Evolutionary conservation across 1,140 invertebrate genomes (phyloP), one percentile per base, ranked within the genome.

Genomic region (Drosophila elegans): DNA sequence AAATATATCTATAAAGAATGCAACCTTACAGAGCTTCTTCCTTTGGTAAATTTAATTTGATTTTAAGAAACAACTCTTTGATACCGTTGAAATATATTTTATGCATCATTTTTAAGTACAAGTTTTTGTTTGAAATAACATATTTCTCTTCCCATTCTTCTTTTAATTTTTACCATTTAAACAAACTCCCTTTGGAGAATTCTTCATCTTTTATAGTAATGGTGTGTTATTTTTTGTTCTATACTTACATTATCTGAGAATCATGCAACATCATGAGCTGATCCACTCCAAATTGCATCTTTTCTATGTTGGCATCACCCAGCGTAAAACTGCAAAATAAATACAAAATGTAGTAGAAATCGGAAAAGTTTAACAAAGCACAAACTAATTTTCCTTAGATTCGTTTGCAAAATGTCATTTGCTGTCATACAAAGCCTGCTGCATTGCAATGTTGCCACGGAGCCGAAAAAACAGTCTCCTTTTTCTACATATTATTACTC

Each of bases 241-340:
- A 48, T 34, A 67, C 85, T 75, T 78, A 89, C 84, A 90, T 90
- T 64, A 84, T 90, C 44, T 89, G 84, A 5, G 85, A 90, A 25
- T 89, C 84, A 9, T 89, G 84, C 48, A 89, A 54, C 77, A 80
- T 88, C 73, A 91, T 88, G 25, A 91, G 66, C 53, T 91, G 85
- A 78, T 91, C 90, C 6, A 91, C 83, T 32, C 90, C 90, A 48
- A 88, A 91, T 56, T 91, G 90, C 80, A 91, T 91, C 49, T 91
- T 89, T 34, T 88, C 85, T 32, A 84, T 91, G 38, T 91, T 86
- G 34, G 82, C 71, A 63, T 91, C 90, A 12, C 79, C 85, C 46
- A 91, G 55, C n/a, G 90, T 90, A 49, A 74, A 81, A 68, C 74
- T 88, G 59, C 39, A 77, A 67, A 39, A 6, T 32, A 4, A 64